Percentiles rank a stretch among this genome's conserved stretches.
Conservation (phyloP, 1,140 invertebrate genomes). For the Babylonia areolata region DNA sequence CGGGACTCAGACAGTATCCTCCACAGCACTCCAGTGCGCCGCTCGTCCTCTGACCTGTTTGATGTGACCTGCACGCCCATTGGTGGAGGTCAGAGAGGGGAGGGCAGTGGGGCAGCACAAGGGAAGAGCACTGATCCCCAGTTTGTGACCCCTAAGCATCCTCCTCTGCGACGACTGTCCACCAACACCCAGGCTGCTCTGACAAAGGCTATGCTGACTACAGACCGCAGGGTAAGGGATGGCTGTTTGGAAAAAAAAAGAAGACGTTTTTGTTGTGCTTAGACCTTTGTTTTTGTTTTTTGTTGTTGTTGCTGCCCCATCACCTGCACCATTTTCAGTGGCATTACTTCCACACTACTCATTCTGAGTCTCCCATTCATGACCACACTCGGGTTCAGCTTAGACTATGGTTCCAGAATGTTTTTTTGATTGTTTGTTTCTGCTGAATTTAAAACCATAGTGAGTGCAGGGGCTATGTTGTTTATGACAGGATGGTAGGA, state of each 20-base stretch:
- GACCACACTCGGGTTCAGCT: no score
- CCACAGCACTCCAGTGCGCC: conserved; percentile 58
- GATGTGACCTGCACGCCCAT: conserved; percentile 58
- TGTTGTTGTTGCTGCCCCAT: no score
- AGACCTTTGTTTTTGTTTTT: no score
- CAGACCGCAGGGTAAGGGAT: conserved; percentile 53
- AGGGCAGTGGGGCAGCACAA: neutral
- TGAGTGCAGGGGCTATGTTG: no score
- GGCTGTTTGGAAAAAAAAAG: no score
- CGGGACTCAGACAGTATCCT: conserved; percentile 31
- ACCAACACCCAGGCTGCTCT: conserved; percentile 53
- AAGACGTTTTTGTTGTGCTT: neutral
- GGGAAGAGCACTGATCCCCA: neutral
- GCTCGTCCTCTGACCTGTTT: conserved; percentile 47
- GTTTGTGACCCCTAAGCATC: conserved; percentile 55
- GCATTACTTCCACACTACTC: no score
- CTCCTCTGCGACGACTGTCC: conserved; percentile 54
- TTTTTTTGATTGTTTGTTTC: no score
- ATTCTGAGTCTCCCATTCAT: no score
- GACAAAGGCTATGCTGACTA: conserved; percentile 46
- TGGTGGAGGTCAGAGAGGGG: conserved; percentile 27
- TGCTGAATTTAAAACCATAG: no score
- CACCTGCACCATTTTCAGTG: no score
- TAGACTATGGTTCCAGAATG: no score
- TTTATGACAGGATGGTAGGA: no score